phyloP scores from a whole-genome alignment of 1,140 invertebrate genomes.

The Sycobia sp. region DNA sequence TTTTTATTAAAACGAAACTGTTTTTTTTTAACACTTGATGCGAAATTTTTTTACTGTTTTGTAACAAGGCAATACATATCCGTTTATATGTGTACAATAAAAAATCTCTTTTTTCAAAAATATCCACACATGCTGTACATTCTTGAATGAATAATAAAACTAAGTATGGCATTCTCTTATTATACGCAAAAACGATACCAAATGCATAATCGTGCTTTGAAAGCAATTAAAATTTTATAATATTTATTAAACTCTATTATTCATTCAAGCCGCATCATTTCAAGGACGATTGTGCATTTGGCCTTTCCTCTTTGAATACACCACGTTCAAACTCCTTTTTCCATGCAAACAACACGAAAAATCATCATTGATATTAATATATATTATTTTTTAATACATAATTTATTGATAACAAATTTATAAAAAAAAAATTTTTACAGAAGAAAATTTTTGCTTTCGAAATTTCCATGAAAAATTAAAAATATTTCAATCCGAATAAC shows the following conservation, averaged over 20 bases:
- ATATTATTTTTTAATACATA: too few relatives aligned
- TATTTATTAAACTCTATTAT: conserved; percentile 48
- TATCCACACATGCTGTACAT: conserved; percentile 34
- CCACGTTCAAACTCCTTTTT: conserved; percentile 16
- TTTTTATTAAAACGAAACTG: neutral
- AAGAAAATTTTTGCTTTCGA: too few relatives aligned
- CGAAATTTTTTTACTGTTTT: conserved; percentile 17
- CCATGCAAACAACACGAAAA: too few relatives aligned
- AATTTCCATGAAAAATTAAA: too few relatives aligned
- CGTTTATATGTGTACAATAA: neutral
- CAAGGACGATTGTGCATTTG: conserved; percentile 56
- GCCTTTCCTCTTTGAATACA: conserved; percentile 49
- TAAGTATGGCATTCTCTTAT: conserved; percentile 41
- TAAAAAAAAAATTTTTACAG: too few relatives aligned
- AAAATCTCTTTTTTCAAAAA: conserved; percentile 2
- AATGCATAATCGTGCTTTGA: conserved; percentile 59
- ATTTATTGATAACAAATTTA: too few relatives aligned
- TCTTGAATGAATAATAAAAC: conserved; percentile 62
- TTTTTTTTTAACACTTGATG: conserved; percentile 3
- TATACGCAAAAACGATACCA: conserved; percentile 39
- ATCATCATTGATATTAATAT: too few relatives aligned
- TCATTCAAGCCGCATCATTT: conserved; percentile 54
- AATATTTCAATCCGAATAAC: too few relatives aligned
- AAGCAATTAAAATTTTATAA: conserved; percentile 4
- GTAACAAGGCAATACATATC: conserved; percentile 2